Evolutionary conservation across 2,113 vertebrate genomes (phyloP), one percentile per base, ranked within the genome.

Genomic region (Melanerpes aurifrons): DNA sequence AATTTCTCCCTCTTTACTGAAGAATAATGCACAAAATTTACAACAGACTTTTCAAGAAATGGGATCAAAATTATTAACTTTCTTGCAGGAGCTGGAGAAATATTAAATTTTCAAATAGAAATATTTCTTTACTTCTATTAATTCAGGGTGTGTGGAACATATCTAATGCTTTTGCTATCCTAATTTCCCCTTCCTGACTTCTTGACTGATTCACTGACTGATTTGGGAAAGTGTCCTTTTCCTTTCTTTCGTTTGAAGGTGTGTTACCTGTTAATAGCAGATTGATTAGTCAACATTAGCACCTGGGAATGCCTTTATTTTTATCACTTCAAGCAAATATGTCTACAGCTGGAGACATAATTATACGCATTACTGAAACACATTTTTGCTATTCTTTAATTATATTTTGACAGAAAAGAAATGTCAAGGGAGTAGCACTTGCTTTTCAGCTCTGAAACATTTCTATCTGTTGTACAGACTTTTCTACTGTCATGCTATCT

Each of bases 361-460:
- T 95, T 91, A 88, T 69, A 85, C 73, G 70, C 69, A 91, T 91
- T 86, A 90, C 93, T 86, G 80, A 90, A 82, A 75, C 62, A 86
- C 5, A 59, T 90, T 96, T 93, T 94, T 94, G 31, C 69, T 93
- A 19, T 80, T 90, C 32, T 92, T 95, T 91, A 63, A 94, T 87
- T 96, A 72, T 95, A 94, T 96, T 96, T 96, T 96, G 91, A 96
- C 93, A 95, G 94, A 86, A 96, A 80, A 90, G 66, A 94, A 94
- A 79, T 90, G 86, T 83, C 93, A 95, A 82, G 94, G 77, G 92
- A 84, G 69, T 82, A 94, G 81, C 92, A 93, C 77, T 92, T 95
- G 77, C 83, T 89, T 95, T 91, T 84, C 48, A 95, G 58, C 73
- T 93, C 90, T 91, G 92, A 96, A 94, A 88, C 82, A 29, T 83